Conservation (phyloP, 2,797 vertebrate species). For the Hephaestus fuliginosus region DNA sequence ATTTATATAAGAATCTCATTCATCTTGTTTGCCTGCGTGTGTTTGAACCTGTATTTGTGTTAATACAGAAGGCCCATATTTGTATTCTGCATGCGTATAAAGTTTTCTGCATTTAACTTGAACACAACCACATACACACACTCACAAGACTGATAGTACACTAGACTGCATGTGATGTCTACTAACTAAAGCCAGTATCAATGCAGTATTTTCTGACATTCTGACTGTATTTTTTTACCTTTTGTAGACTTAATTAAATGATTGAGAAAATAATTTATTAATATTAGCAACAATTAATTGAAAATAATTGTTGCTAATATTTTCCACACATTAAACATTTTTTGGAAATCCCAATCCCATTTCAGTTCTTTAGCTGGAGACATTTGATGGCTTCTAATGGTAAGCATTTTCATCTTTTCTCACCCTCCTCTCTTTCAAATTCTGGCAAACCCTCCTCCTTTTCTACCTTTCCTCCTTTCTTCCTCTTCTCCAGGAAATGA, state of each 20-base stretch:
- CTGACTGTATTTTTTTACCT: too few species aligned
- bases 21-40: constrained; percentile 37
- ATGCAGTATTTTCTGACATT: too few species aligned
- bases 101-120: constrained; percentile 9
- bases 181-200: neutral
- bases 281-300: neutral
- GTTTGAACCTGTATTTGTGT: neutral
- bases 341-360: neutral
- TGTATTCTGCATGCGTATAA: constrained; percentile 7
- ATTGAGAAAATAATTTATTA: neutral
- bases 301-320: neutral
- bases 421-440: neutral
- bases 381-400: neutral
- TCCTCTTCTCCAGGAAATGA: constrained; percentile 84
- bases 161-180: neutral
- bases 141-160: constrained; percentile 1
- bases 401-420: neutral
- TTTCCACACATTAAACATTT: neutral
- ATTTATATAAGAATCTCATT: constrained; percentile 44
- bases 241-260: neutral
- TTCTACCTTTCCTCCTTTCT: neutral
- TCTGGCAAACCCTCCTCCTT: neutral
- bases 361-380: neutral
- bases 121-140: neutral
- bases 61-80: constrained; percentile 3